A percentile compares a stretch with the other conserved stretches of the same genome.
phyloP scores from a whole-genome alignment of 2,888 invertebrate species.

The Acleris literana region DNA sequence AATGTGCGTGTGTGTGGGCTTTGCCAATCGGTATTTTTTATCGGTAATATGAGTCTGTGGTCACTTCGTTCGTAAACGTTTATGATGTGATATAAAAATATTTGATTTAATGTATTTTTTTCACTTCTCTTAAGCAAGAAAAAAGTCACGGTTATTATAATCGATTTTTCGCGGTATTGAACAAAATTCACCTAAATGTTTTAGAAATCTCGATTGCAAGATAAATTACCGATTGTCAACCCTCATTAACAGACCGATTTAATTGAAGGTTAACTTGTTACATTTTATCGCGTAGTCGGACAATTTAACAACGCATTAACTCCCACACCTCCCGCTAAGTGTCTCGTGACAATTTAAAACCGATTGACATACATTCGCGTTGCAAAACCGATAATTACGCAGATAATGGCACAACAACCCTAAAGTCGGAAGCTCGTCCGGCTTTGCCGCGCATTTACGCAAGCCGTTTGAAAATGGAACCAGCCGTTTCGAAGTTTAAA shows the following conservation, averaged over 20 bases:
- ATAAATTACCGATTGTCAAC: slow-evolving; percentile 26
- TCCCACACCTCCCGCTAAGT: slow-evolving; percentile 25
- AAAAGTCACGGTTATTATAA: slow-evolving; percentile 17
- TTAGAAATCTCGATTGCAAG: slow-evolving; percentile 17
- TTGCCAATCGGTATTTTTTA: slow-evolving; percentile 5
- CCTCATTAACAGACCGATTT: slow-evolving; percentile 31
- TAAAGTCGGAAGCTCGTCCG: slow-evolving; percentile 50
- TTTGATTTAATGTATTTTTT: slow-evolving; percentile 6
- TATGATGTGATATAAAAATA: slow-evolving; percentile 6
- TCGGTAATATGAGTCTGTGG: neutral
- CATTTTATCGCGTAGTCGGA: slow-evolving; percentile 30
- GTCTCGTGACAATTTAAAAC: slow-evolving; percentile 29
- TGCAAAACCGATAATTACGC: slow-evolving; percentile 30
- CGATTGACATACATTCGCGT: slow-evolving; percentile 29
- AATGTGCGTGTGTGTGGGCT: neutral
- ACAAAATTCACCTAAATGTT: slow-evolving; percentile 27
- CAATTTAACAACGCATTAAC: slow-evolving; percentile 30
- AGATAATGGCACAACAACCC: slow-evolving; percentile 40
- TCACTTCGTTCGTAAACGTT: neutral
- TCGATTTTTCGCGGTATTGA: slow-evolving; percentile 9
- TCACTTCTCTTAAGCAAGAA: neutral
- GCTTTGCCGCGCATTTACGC: slow-evolving; percentile 39
- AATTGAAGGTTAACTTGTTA: slow-evolving; percentile 30
- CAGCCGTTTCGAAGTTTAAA: slow-evolving; percentile 10
- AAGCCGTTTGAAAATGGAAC: slow-evolving; percentile 35